phyloP scores from a whole-genome alignment of 2,797 vertebrate species.

The Novumbra hubbsi region DNA sequence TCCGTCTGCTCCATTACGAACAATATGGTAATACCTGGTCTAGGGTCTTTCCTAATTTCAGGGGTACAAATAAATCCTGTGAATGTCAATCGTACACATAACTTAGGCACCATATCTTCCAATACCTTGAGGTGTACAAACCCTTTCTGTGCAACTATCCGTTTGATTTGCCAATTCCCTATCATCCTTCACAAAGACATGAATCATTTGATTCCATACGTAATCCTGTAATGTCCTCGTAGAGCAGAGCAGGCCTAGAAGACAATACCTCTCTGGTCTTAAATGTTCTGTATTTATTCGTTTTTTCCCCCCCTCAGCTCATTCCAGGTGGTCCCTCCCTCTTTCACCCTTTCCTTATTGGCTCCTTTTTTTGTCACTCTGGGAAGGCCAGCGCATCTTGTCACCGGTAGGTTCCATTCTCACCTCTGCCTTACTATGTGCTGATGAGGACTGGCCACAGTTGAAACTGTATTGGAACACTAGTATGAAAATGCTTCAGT shows the following conservation, averaged over 20 bases:
- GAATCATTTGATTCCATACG: constrained; percentile 27
- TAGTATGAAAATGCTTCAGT: constrained; percentile 23
- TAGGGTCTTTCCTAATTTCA: constrained; percentile 43
- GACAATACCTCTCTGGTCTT: constrained; percentile 30
- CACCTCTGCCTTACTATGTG: constrained; percentile 15
- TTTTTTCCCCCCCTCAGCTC: constrained; percentile 15
- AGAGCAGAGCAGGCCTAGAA: background rate
- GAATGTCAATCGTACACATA: constrained; percentile 25
- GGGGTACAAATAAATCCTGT: constrained; percentile 42
- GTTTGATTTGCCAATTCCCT: constrained; percentile 16
- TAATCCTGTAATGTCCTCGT: constrained; percentile 19
- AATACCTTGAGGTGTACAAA: constrained; percentile 41
- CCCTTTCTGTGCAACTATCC: constrained; percentile 23
- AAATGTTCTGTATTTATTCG: background rate
- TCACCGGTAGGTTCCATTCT: constrained; percentile 3
- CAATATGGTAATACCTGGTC: constrained; percentile 65
- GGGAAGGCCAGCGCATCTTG: background rate
- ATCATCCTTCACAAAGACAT: constrained; percentile 17
- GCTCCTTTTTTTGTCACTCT: constrained; percentile 10
- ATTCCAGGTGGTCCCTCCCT: constrained; percentile 20
- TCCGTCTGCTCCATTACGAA: constrained; percentile 61
- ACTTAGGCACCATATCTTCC: constrained; percentile 33
- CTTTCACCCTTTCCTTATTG: background rate
- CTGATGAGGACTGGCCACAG: constrained; percentile 29
- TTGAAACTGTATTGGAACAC: constrained; percentile 29